A percentile compares a stretch with the other conserved stretches of the same genome.
Evolutionary conservation across 2,113 vertebrate species (phyloP).

Genomic region (Plectropomus leopardus): DNA sequence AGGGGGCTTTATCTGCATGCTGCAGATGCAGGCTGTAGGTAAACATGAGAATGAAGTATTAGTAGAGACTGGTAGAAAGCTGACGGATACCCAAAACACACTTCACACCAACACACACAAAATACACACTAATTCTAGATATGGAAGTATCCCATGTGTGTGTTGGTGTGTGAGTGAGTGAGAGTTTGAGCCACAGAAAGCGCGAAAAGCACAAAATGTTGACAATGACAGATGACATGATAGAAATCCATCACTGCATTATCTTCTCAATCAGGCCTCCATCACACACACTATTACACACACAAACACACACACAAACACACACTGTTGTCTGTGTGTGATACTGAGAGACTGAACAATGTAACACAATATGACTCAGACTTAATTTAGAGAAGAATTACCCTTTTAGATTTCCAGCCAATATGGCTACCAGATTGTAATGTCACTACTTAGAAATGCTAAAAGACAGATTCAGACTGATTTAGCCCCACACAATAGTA

Average conservation of each 20-base stretch:
- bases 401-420: conserved; percentile 10
- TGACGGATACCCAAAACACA: conserved; percentile 21
- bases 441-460: conserved; percentile 4
- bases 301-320: conserved; percentile 3
- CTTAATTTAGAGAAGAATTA: conserved; percentile 53
- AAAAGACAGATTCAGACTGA: not conserved
- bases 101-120: not conserved
- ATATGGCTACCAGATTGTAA: conserved; percentile 11
- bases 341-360: conserved; percentile 12
- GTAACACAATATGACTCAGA: conserved; percentile 46
- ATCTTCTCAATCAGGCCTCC: conserved; percentile 64
- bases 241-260: conserved; percentile 79
- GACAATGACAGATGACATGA: conserved; percentile 58
- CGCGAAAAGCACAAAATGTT: conserved; percentile 45
- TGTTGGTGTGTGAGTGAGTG: conserved; percentile 3
- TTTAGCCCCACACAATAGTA: not conserved
- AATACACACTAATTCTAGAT: not conserved
- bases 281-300: not conserved
- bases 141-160: not conserved
- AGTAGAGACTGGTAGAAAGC: conserved; percentile 34
- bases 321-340: conserved; percentile 31
- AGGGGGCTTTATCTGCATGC: conserved; percentile 62
- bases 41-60: conserved; percentile 57
- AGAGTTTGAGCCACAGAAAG: conserved; percentile 23
- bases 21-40: conserved; percentile 65